Evolutionary conservation across 2,888 invertebrate genomes (phyloP), one percentile per base, ranked within the genome.

Genomic region (Barypeithes pellucidus): DNA sequence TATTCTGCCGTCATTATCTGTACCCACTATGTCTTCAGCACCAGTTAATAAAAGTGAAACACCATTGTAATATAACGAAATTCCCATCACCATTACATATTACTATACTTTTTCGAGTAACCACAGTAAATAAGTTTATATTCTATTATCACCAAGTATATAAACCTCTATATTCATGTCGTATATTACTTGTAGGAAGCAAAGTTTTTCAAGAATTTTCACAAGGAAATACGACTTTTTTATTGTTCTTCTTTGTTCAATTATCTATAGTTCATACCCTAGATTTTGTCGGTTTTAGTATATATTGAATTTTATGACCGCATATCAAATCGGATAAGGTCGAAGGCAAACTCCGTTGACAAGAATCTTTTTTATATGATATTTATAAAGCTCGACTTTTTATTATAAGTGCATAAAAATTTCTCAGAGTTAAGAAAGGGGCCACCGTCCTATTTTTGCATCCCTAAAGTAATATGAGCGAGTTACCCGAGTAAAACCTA

Each of bases 241-340:
- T 63, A 29, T 63, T 47, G 47, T 63, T 47, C 18, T 63, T 63
- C 63, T 47, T 63, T 47, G 24, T 16, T 29, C 36, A 47, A 47
- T 52, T 24, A 50, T 50, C 9, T 52, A n/a, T 52, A 29, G 52
- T 52, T 52, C 29, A 22, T 50, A n/a, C 50, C 11, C 24, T 47
- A 47, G 47, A 50, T 50, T 50, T 50, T 4, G 50, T 3, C 29
- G 7, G 29, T 29, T 29, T 5, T 50, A 7, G 11, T 22, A n/a
- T 50, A 22, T 24, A 45, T 16, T 45, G 43, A 5, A 45, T 45
- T 45, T 20, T 47, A 47, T 20, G 20, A 47, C 47, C 18, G 20
- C 9, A 47, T 20, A 47, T 47, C 43, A 20, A 47, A 47, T 9
- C 12, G 12, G 39, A 39, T 39, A 47, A 39, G 18, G 20, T 8